Conservation (phyloP, 2,888 invertebrate species). For the Ptilodon capucinus region DNA sequence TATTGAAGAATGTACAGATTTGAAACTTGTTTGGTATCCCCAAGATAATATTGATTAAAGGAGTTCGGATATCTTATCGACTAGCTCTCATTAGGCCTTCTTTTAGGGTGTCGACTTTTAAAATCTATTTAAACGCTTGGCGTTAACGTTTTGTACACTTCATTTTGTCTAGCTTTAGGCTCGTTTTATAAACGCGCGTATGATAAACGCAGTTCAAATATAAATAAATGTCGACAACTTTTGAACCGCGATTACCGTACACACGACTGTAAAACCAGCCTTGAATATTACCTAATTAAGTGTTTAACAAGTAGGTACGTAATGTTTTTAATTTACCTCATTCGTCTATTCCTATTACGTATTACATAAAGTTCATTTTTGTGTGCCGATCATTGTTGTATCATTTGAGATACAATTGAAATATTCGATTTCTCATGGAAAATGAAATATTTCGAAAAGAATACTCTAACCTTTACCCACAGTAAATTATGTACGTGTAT, state of each 20-base stretch:
- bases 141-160: slow-evolving; percentile 61
- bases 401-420: slow-evolving; percentile 52
- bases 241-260: no score
- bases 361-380: slow-evolving; percentile 51
- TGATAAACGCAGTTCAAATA: no score
- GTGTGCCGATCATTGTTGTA: slow-evolving; percentile 58
- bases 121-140: slow-evolving; percentile 59
- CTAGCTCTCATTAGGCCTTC: no score
- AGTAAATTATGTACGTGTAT: slow-evolving; percentile 19
- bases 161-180: slow-evolving; percentile 54
- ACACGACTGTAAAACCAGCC: no score
- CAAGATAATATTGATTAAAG: no score
- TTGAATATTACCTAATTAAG: slow-evolving; percentile 38
- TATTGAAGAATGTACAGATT: no score
- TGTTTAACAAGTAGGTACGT: slow-evolving; percentile 50
- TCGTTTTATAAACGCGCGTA: no score
- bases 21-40: no score
- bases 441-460: slow-evolving; percentile 34
- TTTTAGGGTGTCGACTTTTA: slow-evolving; percentile 64
- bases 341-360: slow-evolving; percentile 63
- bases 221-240: no score
- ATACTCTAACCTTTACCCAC: slow-evolving; percentile 36
- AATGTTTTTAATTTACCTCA: slow-evolving; percentile 62
- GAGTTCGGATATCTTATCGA: no score
- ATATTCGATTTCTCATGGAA: slow-evolving; percentile 41